Percentiles rank a stretch among this genome's conserved stretches.
Evolutionary conservation across 2,888 invertebrate species (phyloP).

Genomic region (Therioaphis trifolii): DNA sequence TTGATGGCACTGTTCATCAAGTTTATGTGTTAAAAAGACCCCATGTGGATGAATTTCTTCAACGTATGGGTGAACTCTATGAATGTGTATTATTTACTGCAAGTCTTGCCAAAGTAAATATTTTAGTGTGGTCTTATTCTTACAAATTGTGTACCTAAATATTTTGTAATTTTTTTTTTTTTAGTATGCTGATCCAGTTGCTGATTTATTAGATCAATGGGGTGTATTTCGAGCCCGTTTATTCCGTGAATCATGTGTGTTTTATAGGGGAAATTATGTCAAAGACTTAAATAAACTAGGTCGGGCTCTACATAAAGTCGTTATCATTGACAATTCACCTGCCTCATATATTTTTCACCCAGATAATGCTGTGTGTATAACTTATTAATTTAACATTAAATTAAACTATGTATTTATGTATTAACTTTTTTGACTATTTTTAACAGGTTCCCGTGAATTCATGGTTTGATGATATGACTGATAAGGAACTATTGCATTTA

Average conservation of each 20-base stretch:
- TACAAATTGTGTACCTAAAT: neutral
- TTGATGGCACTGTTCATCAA: slow-evolving; percentile 98
- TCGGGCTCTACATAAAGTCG: slow-evolving; percentile 93
- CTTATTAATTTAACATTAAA: neutral
- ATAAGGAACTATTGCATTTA: slow-evolving; percentile 95
- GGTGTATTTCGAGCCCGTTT: slow-evolving; percentile 94
- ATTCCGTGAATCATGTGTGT: slow-evolving; percentile 99
- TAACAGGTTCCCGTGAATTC: slow-evolving; percentile 95
- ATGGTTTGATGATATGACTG: slow-evolving; percentile 99
- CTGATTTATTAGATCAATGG: slow-evolving; percentile 97
- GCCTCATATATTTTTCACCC: slow-evolving; percentile 99
- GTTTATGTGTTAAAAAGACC: slow-evolving; percentile 99
- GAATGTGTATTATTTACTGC: slow-evolving; percentile 99
- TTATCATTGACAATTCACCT: slow-evolving; percentile 99
- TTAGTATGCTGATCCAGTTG: slow-evolving; percentile 98
- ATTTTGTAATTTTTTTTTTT: slow-evolving; percentile 65
- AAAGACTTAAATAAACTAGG: slow-evolving; percentile 99
- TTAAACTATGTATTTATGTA: slow-evolving; percentile 23
- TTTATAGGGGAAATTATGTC: slow-evolving; percentile 99
- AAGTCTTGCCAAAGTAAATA: slow-evolving; percentile 87
- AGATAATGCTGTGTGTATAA: slow-evolving; percentile 93
- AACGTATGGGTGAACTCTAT: slow-evolving; percentile 97
- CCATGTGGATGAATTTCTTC: slow-evolving; percentile 98
- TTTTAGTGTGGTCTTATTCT: neutral
- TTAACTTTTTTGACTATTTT: slow-evolving; percentile 28